Base-by-base conservation (phyloP, 2,113 vertebrate genomes). In the Ophthalmolycus amberensis region DNA sequence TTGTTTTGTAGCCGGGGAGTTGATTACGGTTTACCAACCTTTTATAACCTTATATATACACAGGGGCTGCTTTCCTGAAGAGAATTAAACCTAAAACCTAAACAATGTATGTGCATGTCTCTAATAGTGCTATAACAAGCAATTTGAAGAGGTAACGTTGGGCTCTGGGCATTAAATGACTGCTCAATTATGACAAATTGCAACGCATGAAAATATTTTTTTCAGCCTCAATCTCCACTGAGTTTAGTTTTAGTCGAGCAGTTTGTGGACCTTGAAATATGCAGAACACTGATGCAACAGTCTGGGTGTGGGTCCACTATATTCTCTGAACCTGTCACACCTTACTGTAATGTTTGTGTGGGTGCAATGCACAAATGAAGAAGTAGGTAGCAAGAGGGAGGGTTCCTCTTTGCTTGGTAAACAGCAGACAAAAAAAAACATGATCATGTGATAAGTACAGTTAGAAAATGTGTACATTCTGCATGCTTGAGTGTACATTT, bases 301-400 rank as follows among this genome's bases (percentile, higher is more conserved):
- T 73, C 2, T 71, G 71, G 89, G 89, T 14, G 77, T 77, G 9
- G 74, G 67, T 85, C 40, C 27, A 44, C 20, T 63, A n/a, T 65
- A 27, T 77, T 73, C 29, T 79, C 52, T 37, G 46, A 81, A 84
- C 42, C 18, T 9, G 77, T 77, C 82, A 84, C 76, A 83, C 83
- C 79, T 76, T 34, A 20, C 66, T 78, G 14, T 34, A 4, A 0
- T 60, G n/a, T 73, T 22, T 68, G 44, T 54, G 71, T 25, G 25
- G 25, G 25, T 11, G 52, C 9, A 29, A 37, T 70, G 27, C 22
- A 75, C 27, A 85, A 85, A 83, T 73, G 50, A 62, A 84, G 66
- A 70, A 37, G 71, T 56, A 20, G n/a, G 25, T 29, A 25, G 37
- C 11, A 34, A 29, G 7, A 76, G 52, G 9, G 6, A 44, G 34